Evolutionary conservation across 2,113 vertebrate genomes (phyloP), one percentile per base, ranked within the genome.

Genomic region (Vulpes ferrilata): DNA sequence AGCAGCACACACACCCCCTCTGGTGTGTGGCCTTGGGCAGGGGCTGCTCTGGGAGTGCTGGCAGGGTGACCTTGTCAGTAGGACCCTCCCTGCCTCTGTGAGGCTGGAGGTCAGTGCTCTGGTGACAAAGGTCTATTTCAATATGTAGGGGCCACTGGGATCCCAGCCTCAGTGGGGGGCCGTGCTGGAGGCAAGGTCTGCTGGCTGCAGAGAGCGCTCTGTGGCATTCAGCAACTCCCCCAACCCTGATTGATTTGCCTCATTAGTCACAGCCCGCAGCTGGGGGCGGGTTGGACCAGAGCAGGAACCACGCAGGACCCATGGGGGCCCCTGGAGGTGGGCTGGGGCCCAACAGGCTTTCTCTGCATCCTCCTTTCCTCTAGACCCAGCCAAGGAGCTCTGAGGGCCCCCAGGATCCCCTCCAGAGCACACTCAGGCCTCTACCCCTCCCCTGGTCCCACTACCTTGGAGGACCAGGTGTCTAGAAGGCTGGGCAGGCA

Each of bases 401-500:
- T 74, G 13, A 9, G 65, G 65, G 25, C 38, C 25, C 65, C 55
- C 1, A 2, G 82, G 27, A 65, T 17, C 35, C 20, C 84, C 19
- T 76, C 17, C 30, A 2, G 15, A 15, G 25, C 30, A 53, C 38
- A 25, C 20, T 20, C 17, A 15, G 69, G 27, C 3, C 67, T 38
- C 55, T 35, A 38, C 2, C 32, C 25, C 19, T 81, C 48, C 48
- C 67, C 51, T 7, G n/a, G 22, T 1, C 48, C 20, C 64, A 22
- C 38, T 23, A 10, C 2, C 1, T 23, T 5, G 19, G 65, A 65
- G 53, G 38, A 25, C 1, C 1, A 2, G 38, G 12, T 3, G 11
- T 51, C 48, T 0, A 0, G 38, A 32, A 43, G 59, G 7, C 73
- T 19, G 20, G 38, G 19, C 48, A 12, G 20, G 7, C 0, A 0